These are phyloP conservation scores for Xiphias gladius DNA, from an alignment of 2,113 vertebrate genomes.

Conservation along the genomic window DNA sequence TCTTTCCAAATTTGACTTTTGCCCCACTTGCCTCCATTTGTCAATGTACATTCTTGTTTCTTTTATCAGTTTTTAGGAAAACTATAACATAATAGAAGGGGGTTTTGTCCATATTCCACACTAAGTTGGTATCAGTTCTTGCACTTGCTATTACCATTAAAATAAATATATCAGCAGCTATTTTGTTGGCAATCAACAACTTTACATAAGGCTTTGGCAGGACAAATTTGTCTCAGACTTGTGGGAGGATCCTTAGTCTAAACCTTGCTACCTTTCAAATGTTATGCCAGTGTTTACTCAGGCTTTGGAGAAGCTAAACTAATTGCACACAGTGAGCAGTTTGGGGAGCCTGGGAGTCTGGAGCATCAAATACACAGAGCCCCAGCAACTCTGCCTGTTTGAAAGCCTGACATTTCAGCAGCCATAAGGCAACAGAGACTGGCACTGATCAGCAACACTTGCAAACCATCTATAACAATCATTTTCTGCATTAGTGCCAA, in stretches of 20 bases:
- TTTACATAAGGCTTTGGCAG: not conserved
- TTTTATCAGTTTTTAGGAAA: not conserved
- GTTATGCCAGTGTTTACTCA: not conserved
- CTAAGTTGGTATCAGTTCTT: no score
- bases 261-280: not conserved
- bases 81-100: no score
- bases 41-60: not conserved
- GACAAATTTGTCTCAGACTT: not conserved
- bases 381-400: not conserved
- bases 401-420: not conserved
- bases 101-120: no score
- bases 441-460: slow-evolving; percentile 9
- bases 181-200: not conserved
- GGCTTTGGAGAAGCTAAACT: not conserved
- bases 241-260: not conserved
- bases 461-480: not conserved
- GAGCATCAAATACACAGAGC: not conserved
- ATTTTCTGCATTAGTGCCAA: not conserved
- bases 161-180: no score
- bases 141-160: no score
- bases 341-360: not conserved
- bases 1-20: not conserved
- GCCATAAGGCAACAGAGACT: not conserved
- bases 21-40: not conserved
- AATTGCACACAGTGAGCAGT: not conserved